Evolutionary conservation across 2,113 vertebrate species (phyloP).

Genomic region (Catharus fuscescens): DNA sequence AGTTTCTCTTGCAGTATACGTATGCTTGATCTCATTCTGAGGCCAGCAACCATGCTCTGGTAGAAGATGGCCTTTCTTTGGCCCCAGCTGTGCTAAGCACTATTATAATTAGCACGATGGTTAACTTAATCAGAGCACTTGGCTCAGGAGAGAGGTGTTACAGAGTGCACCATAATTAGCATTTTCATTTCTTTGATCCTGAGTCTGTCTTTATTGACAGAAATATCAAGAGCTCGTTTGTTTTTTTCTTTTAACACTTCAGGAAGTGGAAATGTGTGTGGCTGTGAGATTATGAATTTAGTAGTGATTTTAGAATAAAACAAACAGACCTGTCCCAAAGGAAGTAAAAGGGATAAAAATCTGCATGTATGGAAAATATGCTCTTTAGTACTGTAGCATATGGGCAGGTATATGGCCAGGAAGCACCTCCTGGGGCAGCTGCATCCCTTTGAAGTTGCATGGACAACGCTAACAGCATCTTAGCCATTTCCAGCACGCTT

Average conservation of each 20-base stretch:
- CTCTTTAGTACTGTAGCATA: not conserved
- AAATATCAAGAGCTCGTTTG: slow-evolving; percentile 46
- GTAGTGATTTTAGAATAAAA: not conserved
- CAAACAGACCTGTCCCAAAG: not conserved
- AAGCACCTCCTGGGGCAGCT: not conserved
- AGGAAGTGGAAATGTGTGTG: slow-evolving; percentile 16
- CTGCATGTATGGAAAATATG: not conserved
- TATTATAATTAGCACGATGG: slow-evolving; percentile 52
- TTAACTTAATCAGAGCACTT: slow-evolving; percentile 69
- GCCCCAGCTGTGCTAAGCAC: slow-evolving; percentile 59
- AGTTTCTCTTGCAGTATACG: not conserved
- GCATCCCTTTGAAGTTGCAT: not conserved
- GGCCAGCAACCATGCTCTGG: not conserved
- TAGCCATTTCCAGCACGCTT: not conserved
- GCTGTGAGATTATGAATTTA: slow-evolving; percentile 6
- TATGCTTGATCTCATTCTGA: not conserved
- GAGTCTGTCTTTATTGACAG: slow-evolving; percentile 55
- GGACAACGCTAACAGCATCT: not conserved
- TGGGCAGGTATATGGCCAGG: not conserved
- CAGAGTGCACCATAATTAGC: slow-evolving; percentile 53
- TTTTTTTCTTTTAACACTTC: slow-evolving; percentile 53
- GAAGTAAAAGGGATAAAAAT: not conserved
- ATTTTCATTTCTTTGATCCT: slow-evolving; percentile 65
- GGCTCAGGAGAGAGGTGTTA: slow-evolving; percentile 41
- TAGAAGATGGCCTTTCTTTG: slow-evolving; percentile 52